Conservation (phyloP, 2,888 invertebrate genomes). For the Pyrgus malvae region DNA sequence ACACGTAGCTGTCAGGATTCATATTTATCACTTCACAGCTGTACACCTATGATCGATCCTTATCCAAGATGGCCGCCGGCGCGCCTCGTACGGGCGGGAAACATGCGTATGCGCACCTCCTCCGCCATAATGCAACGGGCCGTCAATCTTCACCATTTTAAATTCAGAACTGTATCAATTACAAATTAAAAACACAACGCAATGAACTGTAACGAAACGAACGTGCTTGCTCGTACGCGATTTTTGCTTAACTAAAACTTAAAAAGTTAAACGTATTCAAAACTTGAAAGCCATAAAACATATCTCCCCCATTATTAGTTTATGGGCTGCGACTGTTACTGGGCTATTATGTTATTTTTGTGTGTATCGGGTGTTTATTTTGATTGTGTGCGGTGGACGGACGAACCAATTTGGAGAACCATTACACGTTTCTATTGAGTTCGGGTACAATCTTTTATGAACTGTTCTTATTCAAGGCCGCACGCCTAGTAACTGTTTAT, state of each 20-base stretch:
- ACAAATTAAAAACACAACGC: constrained; percentile 10
- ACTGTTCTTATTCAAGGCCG: constrained; percentile 38
- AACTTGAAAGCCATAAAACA: constrained; percentile 78
- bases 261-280: constrained; percentile 74
- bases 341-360: constrained; percentile 75
- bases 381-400: constrained; percentile 71
- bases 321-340: constrained; percentile 75
- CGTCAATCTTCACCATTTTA: constrained; percentile 58
- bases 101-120: constrained; percentile 68
- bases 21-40: constrained; percentile 76
- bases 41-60: constrained; percentile 78
- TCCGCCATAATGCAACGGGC: constrained; percentile 42
- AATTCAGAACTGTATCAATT: constrained; percentile 45
- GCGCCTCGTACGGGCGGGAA: constrained; percentile 66
- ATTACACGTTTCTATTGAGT: constrained; percentile 59
- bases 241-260: constrained; percentile 70
- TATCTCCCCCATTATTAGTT: constrained; percentile 82
- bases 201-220: constrained; percentile 36
- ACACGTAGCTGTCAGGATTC: constrained; percentile 49
- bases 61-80: constrained; percentile 78
- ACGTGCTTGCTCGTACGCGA: constrained; percentile 66
- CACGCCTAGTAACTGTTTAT: constrained; percentile 6
- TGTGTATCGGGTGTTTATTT: constrained; percentile 74
- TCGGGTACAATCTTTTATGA: constrained; percentile 43
- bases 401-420: constrained; percentile 66